Base-by-base conservation (phyloP, 2,113 vertebrate genomes). In the Acrocephalus kingi region DNA sequence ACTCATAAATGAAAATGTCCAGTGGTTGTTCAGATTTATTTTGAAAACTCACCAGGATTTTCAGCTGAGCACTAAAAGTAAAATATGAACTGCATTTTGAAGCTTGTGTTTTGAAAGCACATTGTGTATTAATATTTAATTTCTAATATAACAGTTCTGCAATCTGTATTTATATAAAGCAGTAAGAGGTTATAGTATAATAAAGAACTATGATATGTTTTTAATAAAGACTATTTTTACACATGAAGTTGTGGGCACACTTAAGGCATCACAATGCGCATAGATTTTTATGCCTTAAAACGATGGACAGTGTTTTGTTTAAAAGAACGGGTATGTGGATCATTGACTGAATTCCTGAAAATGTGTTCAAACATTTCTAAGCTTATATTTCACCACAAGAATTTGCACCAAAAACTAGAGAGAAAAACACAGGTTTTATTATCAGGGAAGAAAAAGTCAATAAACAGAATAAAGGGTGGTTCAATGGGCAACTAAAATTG, bases 91-190 rank as follows among this genome's bases (percentile, higher is more conserved):
- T 88, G 37, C 37, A 92, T 92, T 93, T 94, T 64, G 71, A 91
- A 48, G 41, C 13, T 55, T 81, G 16, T 90, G 68, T 87, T 90
- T 93, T 88, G 75, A 92, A 89, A 93, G 41, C 1, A 2, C 24
- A n/a, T 71, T 75, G 31, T 78, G 37, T n/a, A 96, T 97, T 93
- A 97, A 96, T 96, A 94, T 96, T 96, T 96, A 94, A 96, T 97
- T 96, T 97, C 84, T 86, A 91, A 96, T 93, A 95, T 73, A 93
- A 69, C 15, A 69, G 8, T 86, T 95, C 61, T 76, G 93, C 61
- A 69, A 69, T 79, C 33, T 78, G 10, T 85, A 66, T 93, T 95
- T 91, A 67, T 87, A 87, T 69, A 90, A 86, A 91, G 35, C 72
- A 56, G 56, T 81, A 90, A 73, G 62, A 85, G 16, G 22, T 14